phyloP scores from a whole-genome alignment of 1,140 invertebrate species.

The Micrasema longulum region DNA sequence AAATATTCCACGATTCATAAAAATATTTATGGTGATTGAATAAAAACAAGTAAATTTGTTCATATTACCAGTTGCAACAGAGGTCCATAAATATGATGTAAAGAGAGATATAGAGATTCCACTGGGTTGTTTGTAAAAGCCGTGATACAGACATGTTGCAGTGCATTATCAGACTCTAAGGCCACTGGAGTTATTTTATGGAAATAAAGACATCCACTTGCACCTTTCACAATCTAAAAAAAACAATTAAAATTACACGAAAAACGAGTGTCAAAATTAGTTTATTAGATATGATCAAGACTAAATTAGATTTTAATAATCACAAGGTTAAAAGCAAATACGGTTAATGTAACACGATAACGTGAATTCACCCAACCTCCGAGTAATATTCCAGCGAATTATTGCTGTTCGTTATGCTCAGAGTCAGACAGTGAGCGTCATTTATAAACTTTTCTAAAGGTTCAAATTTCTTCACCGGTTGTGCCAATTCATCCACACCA shows the following conservation, averaged over 20 bases:
- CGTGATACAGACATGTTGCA: constrained; percentile 43
- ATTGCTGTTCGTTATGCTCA: constrained; percentile 33
- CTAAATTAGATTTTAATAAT: too few species aligned
- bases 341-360: too few species aligned
- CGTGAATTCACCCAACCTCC: constrained; percentile 42
- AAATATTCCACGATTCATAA: neutral
- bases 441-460: constrained; percentile 44
- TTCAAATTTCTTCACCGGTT: constrained; percentile 23
- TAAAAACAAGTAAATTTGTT: neutral
- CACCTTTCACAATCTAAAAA: constrained; percentile 39
- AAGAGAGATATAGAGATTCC: constrained; percentile 51
- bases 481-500: constrained; percentile 6
- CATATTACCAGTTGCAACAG: constrained; percentile 45
- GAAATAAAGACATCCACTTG: constrained; percentile 40
- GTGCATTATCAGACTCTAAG: constrained; percentile 39
- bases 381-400: constrained; percentile 44
- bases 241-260: too few species aligned
- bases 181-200: constrained; percentile 44
- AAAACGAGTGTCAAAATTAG: too few species aligned
- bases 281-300: too few species aligned
- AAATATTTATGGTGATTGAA: neutral
- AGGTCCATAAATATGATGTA: constrained; percentile 51
- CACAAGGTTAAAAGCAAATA: too few species aligned
- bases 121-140: constrained; percentile 45
- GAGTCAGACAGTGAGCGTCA: constrained; percentile 43